Base-by-base conservation (phyloP, 2,888 invertebrate genomes). In the Pyrrhosoma nymphula region DNA sequence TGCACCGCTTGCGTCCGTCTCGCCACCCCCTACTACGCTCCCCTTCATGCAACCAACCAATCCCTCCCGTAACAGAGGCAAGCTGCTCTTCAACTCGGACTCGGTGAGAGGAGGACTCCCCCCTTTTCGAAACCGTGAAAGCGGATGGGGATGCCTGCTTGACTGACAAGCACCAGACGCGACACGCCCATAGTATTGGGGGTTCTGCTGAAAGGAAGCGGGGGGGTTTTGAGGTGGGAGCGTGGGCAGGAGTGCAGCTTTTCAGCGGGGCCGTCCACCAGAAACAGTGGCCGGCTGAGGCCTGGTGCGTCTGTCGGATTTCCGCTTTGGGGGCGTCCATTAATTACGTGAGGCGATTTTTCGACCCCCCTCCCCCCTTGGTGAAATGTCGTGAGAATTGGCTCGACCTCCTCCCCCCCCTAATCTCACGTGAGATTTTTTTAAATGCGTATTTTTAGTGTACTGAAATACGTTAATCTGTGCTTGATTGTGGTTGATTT, bases 111-210 rank as follows among this genome's bases (percentile, higher is more conserved):
- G 10, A 16, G 88, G 20, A 10, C 14, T 14, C 88, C 30, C 16
- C 47, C 35, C 88, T 88, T 20, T 39, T 47, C 18, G 20, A 82
- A 35, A 35, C 82, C 82, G 35, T 69, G 69, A 82, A 35, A 82
- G 82, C 82, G 82, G 82, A 82, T 82, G 82, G 82, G 26, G 82
- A 82, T 14, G 82, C 82, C 14, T 14, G 16, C 82, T 35, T 82
- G 82, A 82, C 30, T 82, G 82, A 82, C 82, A 82, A 26, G 82
- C 35, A 8, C 82, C 82, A 82, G 82, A 82, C 82, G 82, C 82
- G 82, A 82, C 82, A 35, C 82, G 30, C 82, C 30, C 82, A 82
- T 0, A 47, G 47, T 47, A 4, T 47, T 8, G 0, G 82, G 35
- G 30, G 82, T 8, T 10, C n/a, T 26, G 69, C n/a, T 69, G 69